A percentile compares a stretch with the other conserved stretches of the same genome.
Conservation (phyloP, 2,888 invertebrate genomes). For the Coenonympha glycerion region DNA sequence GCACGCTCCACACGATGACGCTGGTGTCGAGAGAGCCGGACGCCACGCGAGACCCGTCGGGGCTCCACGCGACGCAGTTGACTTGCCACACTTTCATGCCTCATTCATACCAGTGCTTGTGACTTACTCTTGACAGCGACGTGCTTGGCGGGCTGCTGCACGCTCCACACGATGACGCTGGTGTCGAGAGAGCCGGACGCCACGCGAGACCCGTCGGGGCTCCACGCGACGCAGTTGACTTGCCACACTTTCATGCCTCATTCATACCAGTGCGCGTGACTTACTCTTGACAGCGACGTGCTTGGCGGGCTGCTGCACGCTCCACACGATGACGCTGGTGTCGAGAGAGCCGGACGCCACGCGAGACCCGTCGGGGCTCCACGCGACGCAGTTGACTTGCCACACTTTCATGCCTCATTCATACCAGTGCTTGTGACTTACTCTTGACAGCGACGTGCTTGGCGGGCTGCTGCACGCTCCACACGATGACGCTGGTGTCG, state of each 20-base stretch:
- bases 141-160: slow-evolving; percentile 88
- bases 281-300: slow-evolving; percentile 90
- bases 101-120: neutral
- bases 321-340: slow-evolving; percentile 95
- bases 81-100: neutral
- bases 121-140: slow-evolving; percentile 85
- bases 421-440: neutral
- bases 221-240: too few species aligned
- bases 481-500: slow-evolving; percentile 95
- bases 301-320: slow-evolving; percentile 86
- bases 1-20: slow-evolving; percentile 94
- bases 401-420: neutral
- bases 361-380: slow-evolving; percentile 89
- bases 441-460: slow-evolving; percentile 94
- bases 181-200: slow-evolving; percentile 97
- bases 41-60: slow-evolving; percentile 89
- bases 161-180: slow-evolving; percentile 94
- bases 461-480: slow-evolving; percentile 88
- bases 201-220: slow-evolving; percentile 88
- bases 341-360: slow-evolving; percentile 98
- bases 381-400: too few species aligned
- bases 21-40: slow-evolving; percentile 96
- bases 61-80: slow-evolving; percentile 94
- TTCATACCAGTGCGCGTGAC: neutral
- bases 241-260: neutral